These are phyloP conservation scores for Platalea minor DNA, from an alignment of 2,797 vertebrate genomes.

Conservation along the genomic window DNA sequence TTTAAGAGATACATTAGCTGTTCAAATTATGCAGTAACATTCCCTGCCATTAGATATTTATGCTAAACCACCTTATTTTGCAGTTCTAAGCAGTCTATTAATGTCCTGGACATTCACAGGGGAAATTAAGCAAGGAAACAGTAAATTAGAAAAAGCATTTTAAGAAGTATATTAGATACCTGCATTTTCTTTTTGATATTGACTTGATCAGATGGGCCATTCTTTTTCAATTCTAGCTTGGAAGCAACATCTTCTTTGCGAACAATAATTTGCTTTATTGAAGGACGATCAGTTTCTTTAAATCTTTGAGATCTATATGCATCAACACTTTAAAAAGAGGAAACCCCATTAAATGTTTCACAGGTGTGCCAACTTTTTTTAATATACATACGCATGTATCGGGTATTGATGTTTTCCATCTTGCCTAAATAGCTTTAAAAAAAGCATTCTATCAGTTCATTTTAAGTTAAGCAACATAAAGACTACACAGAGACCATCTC, in stretches of 20 bases:
- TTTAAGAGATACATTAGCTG: neutral
- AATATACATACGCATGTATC: neutral
- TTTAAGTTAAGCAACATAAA: neutral
- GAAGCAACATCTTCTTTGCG: slow-evolving; percentile 86
- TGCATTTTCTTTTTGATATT: slow-evolving; percentile 91
- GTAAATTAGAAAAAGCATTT: neutral
- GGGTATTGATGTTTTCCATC: neutral
- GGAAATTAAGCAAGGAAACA: neutral
- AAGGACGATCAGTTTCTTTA: slow-evolving; percentile 85
- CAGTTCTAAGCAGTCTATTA: neutral
- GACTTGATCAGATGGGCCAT: slow-evolving; percentile 69
- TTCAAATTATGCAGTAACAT: neutral
- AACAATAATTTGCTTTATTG: slow-evolving; percentile 88
- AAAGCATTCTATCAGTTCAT: neutral
- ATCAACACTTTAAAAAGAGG: slow-evolving; percentile 78
- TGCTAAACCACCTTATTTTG: neutral
- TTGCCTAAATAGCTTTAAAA: neutral
- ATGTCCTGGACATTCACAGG: neutral
- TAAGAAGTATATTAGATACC: slow-evolving; percentile 68
- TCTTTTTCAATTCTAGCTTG: slow-evolving; percentile 75
- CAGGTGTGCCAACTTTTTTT: neutral
- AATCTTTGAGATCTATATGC: slow-evolving; percentile 91
- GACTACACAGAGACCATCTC: neutral
- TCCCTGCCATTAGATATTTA: neutral
- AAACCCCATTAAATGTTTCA: neutral